Conservation (phyloP, 2,797 vertebrate species). For the Limnodromus scolopaceus region DNA sequence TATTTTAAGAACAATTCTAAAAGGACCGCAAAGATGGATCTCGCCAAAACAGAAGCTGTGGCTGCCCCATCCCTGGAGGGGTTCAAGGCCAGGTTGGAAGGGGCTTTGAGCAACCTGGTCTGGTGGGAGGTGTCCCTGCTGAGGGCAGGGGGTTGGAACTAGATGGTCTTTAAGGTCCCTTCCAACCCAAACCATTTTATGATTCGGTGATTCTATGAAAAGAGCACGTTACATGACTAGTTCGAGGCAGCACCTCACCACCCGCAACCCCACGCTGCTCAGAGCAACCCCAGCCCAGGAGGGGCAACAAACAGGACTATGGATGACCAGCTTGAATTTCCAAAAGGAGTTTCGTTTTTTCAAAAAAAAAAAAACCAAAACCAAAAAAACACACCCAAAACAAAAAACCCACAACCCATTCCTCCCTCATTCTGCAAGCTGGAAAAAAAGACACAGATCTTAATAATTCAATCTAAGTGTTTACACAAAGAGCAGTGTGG, state of each 20-base stretch:
- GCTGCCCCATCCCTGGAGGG: neutral
- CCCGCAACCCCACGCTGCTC: neutral
- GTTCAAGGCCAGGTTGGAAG: neutral
- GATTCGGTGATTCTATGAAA: neutral
- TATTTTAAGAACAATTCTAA: neutral
- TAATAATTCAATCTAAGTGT: neutral
- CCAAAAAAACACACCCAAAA: neutral
- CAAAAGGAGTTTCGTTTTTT: fast-evolving
- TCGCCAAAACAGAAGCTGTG: neutral
- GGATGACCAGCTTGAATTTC: fast-evolving
- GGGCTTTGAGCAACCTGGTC: neutral
- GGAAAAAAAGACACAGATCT: neutral
- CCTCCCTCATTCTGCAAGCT: neutral
- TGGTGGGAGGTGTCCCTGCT: neutral
- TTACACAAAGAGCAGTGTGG: neutral
- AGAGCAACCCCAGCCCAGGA: fast-evolving
- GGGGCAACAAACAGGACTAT: fast-evolving
- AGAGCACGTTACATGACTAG: fast-evolving
- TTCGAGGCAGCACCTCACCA: neutral
- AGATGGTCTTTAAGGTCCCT: neutral
- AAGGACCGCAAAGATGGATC: fast-evolving
- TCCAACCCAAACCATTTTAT: neutral
- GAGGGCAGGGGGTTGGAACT: neutral
- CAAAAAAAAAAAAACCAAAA: too few species aligned
- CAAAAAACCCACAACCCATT: neutral